Conservation (phyloP, 2,797 vertebrate species). For the Gymnoscopelus microlampas region DNA sequence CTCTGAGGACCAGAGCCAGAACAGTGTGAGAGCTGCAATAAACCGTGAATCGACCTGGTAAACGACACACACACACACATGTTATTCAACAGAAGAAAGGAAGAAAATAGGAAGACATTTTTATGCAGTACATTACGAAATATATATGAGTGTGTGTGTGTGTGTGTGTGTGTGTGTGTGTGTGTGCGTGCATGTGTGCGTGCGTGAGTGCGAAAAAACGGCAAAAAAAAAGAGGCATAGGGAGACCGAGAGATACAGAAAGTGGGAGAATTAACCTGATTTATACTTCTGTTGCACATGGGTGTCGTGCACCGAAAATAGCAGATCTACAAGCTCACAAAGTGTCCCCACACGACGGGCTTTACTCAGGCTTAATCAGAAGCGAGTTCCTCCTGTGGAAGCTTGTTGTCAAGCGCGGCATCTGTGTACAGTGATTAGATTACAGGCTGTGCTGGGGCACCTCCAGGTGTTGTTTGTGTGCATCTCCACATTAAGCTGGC, state of each 20-base stretch:
- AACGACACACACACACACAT: conserved; percentile 24
- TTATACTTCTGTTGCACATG: too few species aligned
- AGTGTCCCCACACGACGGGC: too few species aligned
- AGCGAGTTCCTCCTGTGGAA: too few species aligned
- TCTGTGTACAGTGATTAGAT: conserved; percentile 46
- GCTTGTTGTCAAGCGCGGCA: neutral
- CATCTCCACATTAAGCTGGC: conserved; percentile 32
- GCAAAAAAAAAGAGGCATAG: neutral
- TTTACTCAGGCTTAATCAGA: too few species aligned
- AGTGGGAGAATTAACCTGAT: too few species aligned
- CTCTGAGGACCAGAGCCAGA: conserved; percentile 45
- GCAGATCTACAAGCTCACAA: too few species aligned
- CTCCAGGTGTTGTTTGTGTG: conserved; percentile 60
- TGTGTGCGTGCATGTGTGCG: neutral
- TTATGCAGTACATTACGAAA: too few species aligned
- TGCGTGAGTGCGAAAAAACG: neutral
- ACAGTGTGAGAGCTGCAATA: conserved; percentile 60
- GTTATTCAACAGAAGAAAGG: too few species aligned
- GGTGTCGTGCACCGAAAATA: too few species aligned
- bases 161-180: conserved; percentile 1
- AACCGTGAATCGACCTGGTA: conserved; percentile 23
- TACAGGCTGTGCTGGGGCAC: conserved; percentile 49
- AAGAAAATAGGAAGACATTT: too few species aligned
- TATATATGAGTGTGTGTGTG: neutral
- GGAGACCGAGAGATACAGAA: neutral